Base-by-base conservation (phyloP, 1,140 invertebrate genomes). In the Diachasmimorpha longicaudata region DNA sequence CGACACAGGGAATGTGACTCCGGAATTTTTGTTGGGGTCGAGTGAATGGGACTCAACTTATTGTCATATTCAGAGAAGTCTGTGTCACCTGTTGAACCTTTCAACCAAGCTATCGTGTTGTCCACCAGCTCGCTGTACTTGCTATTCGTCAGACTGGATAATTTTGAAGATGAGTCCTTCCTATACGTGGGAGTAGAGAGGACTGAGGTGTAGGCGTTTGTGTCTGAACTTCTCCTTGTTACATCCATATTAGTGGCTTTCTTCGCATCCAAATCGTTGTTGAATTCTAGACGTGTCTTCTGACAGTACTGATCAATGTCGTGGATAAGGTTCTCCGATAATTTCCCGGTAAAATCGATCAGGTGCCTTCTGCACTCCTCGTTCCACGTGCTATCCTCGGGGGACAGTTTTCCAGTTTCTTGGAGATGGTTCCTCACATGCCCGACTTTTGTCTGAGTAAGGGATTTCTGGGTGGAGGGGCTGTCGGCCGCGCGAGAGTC, bases 271-370 rank as follows among this genome's bases (percentile, higher is more conserved):
- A 66, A 31, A 55, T 72, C 52, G 3, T 72, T 69, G 11, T 13
- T 31, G 13, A 72, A 23, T 31, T 72, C 80, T 37, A 80, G 44
- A 55, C 68, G 67, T 48, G 69, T 78, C 69, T 80, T 82, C 14
- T 82, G 80, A 71, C 83, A 84, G 70, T 91, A 95, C 83, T 93
- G 92, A 81, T 95, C 93, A 63, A 95, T 92, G 86, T 95, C 93
- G 72, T 93, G 91, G 55, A 95, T 89, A 37, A 95, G 85, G 81
- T 94, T 94, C 81, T 94, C 94, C 74, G 91, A 91, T 4, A 94
- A 84, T 82, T 94, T 93, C 81, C 96, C 94, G 0, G 94, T 94
- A 79, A 95, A 95, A 79, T 95, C 93, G 2, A 92, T 93, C 52
- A 95, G 87, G 83, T 95, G 92, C 79, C 92, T 91, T 74, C 90